These are phyloP conservation scores for Cochlearius cochlearius DNA, from an alignment of 2,113 vertebrate genomes.

Conservation along the genomic window DNA sequence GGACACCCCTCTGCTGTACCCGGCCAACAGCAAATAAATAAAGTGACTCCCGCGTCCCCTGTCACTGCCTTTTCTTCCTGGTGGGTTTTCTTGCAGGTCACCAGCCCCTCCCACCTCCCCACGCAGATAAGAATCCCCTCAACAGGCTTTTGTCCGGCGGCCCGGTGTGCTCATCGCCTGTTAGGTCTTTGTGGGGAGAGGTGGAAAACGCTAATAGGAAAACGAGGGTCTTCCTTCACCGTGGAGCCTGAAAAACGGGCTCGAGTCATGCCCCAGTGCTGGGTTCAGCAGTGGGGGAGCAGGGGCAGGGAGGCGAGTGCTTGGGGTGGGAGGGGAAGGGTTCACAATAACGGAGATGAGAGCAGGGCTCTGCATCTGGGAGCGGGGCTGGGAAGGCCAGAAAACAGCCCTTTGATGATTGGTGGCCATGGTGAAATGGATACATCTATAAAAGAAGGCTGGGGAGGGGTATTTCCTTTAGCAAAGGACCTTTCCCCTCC, in stretches of 20 bases:
- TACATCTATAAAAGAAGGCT: background rate
- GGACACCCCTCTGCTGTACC: background rate
- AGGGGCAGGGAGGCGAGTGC: background rate
- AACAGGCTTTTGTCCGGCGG: background rate
- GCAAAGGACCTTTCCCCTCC: slow-evolving; percentile 29
- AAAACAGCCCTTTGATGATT: slow-evolving; percentile 19
- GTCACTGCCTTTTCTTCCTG: slow-evolving; percentile 26
- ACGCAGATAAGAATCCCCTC: background rate
- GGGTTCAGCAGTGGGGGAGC: background rate
- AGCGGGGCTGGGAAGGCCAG: background rate
- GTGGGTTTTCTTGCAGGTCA: background rate
- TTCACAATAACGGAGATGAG: background rate
- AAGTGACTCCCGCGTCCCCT: slow-evolving; percentile 1
- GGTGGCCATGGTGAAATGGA: slow-evolving; percentile 38
- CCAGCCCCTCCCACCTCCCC: background rate
- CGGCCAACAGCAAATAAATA: slow-evolving; percentile 18
- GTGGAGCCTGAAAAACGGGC: background rate
- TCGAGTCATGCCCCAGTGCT: background rate
- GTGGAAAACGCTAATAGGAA: background rate
- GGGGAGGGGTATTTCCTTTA: slow-evolving; percentile 30
- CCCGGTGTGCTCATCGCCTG: background rate
- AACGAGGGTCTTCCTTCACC: background rate
- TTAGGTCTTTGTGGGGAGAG: background rate
- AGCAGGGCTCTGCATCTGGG: background rate
- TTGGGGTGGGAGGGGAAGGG: background rate